Evolutionary conservation across 2,113 vertebrate genomes (phyloP).

Genomic region (Chaetura pelagica): DNA sequence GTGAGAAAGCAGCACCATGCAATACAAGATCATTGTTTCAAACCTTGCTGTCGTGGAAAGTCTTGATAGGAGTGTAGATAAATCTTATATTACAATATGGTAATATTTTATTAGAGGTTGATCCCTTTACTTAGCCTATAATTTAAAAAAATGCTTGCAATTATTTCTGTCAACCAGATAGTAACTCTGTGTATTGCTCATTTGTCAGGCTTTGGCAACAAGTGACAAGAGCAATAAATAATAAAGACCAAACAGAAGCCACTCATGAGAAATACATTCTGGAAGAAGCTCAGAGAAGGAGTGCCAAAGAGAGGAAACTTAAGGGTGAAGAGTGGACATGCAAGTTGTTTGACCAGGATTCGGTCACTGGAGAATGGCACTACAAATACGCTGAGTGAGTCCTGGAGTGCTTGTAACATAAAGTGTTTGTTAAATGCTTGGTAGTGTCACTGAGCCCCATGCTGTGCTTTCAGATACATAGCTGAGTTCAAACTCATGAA

Average conservation of each 20-base stretch:
- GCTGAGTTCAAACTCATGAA: background rate
- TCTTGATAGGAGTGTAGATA: background rate
- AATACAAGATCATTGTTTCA: background rate
- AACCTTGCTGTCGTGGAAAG: background rate
- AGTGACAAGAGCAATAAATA: constrained; percentile 94
- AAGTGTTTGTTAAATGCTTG: background rate
- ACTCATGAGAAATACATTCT: constrained; percentile 95
- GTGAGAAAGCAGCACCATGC: background rate
- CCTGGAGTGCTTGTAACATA: background rate
- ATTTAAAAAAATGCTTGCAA: background rate
- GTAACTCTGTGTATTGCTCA: background rate
- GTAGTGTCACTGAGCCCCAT: background rate
- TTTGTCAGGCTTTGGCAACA: constrained; percentile 93
- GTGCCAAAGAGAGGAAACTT: constrained; percentile 91
- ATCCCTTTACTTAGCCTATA: background rate
- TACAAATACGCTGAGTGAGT: constrained; percentile 97
- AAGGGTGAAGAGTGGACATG: constrained; percentile 91
- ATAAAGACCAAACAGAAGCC: constrained; percentile 97
- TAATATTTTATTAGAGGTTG: background rate
- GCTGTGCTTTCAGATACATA: background rate
- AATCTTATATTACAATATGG: background rate
- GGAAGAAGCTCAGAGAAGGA: constrained; percentile 94
- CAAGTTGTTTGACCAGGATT: constrained; percentile 92
- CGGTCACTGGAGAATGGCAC: constrained; percentile 94
- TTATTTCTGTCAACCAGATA: background rate